These are phyloP conservation scores for Zaprionus davidi DNA, from an alignment of 1,140 invertebrate genomes.

Conservation along the genomic window DNA sequence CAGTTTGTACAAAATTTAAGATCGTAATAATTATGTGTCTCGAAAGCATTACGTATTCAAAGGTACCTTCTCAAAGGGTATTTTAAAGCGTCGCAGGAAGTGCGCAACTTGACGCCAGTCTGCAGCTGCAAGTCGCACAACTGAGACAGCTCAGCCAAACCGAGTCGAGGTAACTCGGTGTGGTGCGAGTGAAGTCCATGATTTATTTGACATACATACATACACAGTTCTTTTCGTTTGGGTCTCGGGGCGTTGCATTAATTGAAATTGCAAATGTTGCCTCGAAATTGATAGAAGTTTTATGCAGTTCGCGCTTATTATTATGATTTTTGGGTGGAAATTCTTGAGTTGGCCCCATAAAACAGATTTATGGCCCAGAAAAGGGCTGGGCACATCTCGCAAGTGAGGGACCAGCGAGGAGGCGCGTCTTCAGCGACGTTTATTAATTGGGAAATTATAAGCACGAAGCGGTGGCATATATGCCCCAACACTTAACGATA, in stretches of 20 bases:
- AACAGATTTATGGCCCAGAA: slow-evolving; percentile 61
- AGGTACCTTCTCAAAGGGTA: neutral
- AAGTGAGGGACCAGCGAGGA: slow-evolving; percentile 17
- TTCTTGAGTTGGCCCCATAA: slow-evolving; percentile 34
- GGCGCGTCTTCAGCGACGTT: slow-evolving; percentile 49
- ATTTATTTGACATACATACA: slow-evolving; percentile 70
- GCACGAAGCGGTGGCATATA: slow-evolving; percentile 40
- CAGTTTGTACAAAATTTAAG: neutral
- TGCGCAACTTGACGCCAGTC: slow-evolving; percentile 56
- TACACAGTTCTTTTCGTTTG: slow-evolving; percentile 45
- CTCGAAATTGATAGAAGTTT: slow-evolving; percentile 71
- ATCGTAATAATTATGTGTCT: neutral
- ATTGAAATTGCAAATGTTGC: slow-evolving; percentile 80
- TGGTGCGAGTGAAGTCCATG: slow-evolving; percentile 44
- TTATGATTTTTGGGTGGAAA: slow-evolving; percentile 46
- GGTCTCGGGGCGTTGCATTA: slow-evolving; percentile 71
- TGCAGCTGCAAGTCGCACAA: slow-evolving; percentile 35
- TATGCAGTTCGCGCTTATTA: slow-evolving; percentile 46
- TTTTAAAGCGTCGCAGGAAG: slow-evolving; percentile 51
- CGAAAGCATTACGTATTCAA: neutral
- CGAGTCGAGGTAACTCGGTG: slow-evolving; percentile 14
- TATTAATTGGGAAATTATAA: slow-evolving; percentile 81
- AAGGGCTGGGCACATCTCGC: slow-evolving; percentile 42
- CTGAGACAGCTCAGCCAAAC: slow-evolving; percentile 38
- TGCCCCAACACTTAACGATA: slow-evolving; percentile 38